Conservation (phyloP, 2,797 vertebrate species). For the Centropyge bicolor region DNA sequence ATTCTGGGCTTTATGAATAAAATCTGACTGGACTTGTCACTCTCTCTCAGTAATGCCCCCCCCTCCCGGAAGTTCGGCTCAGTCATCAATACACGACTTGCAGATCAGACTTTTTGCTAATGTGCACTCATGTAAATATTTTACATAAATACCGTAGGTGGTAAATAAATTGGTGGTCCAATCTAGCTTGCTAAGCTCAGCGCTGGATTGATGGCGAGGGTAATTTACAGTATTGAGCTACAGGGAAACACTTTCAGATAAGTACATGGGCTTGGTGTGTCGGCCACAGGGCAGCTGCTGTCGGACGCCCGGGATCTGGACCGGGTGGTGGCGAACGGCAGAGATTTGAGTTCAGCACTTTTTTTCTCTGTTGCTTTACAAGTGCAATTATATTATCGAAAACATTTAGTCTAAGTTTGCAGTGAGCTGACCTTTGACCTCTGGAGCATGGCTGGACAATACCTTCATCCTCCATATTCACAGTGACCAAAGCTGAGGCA, state of each 20-base stretch:
- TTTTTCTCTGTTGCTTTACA: not conserved
- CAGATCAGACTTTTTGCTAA: conserved; percentile 53
- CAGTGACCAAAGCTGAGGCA: conserved; percentile 13
- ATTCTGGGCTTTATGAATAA: not conserved
- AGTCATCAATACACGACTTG: conserved; percentile 43
- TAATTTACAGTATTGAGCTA: conserved; percentile 54
- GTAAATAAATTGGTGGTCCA: conserved; percentile 56
- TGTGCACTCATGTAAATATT: conserved; percentile 61
- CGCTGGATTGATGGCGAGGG: conserved; percentile 45
- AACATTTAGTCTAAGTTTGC: not conserved
- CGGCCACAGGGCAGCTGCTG: conserved; percentile 33
- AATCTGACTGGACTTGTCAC: conserved; percentile 9
- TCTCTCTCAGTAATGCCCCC: conserved; percentile 38
- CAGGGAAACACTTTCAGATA: conserved; percentile 58
- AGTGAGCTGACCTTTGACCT: not conserved
- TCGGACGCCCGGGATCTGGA: conserved; percentile 17
- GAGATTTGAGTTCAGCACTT: not conserved
- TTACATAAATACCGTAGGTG: conserved; percentile 57
- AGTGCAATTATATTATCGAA: not conserved
- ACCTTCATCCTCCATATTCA: not conserved
- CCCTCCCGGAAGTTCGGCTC: conserved; percentile 22
- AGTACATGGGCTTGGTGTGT: conserved; percentile 43
- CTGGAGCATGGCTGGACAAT: not conserved
- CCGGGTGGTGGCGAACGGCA: not conserved
- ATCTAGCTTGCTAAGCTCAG: conserved; percentile 50